phyloP scores from a whole-genome alignment of 1,140 invertebrate genomes.

The Neuroterus valhalla region DNA sequence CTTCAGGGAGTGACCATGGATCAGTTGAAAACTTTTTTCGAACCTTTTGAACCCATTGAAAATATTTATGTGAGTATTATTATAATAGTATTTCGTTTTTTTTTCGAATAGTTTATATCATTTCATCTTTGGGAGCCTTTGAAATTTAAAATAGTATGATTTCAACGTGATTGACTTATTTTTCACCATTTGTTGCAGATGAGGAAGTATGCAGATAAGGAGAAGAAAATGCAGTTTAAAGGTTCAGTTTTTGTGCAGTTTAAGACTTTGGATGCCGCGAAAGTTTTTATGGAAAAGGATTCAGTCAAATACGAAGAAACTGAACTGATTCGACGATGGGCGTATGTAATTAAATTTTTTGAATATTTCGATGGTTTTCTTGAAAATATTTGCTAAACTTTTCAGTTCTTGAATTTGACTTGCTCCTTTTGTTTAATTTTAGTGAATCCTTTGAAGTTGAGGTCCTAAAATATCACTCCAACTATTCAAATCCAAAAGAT shows the following conservation, averaged over 20 bases:
- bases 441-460: too few relatives aligned
- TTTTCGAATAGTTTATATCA: too few relatives aligned
- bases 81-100: not conserved
- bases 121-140: too few relatives aligned
- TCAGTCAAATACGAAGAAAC: conserved; percentile 84
- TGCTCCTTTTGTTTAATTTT: too few relatives aligned
- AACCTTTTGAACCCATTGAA: conserved; percentile 82
- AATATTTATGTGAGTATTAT: conserved; percentile 80
- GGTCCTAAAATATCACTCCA: too few relatives aligned
- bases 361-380: too few relatives aligned
- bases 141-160: too few relatives aligned
- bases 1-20: conserved; percentile 80
- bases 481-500: too few relatives aligned
- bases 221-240: conserved; percentile 85
- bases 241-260: conserved; percentile 94
- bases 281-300: conserved; percentile 80
- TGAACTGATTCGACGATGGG: conserved; percentile 83
- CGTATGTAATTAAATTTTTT: conserved; percentile 74
- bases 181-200: conserved; percentile 71
- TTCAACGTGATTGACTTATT: too few relatives aligned
- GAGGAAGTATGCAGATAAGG: conserved; percentile 82
- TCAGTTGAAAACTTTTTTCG: conserved; percentile 85
- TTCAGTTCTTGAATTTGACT: too few relatives aligned
- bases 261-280: conserved; percentile 82
- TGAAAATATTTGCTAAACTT: too few relatives aligned